Evolutionary conservation across 2,797 vertebrate species (phyloP), one percentile per base, ranked within the genome.

Genomic region (Mus caroli): DNA sequence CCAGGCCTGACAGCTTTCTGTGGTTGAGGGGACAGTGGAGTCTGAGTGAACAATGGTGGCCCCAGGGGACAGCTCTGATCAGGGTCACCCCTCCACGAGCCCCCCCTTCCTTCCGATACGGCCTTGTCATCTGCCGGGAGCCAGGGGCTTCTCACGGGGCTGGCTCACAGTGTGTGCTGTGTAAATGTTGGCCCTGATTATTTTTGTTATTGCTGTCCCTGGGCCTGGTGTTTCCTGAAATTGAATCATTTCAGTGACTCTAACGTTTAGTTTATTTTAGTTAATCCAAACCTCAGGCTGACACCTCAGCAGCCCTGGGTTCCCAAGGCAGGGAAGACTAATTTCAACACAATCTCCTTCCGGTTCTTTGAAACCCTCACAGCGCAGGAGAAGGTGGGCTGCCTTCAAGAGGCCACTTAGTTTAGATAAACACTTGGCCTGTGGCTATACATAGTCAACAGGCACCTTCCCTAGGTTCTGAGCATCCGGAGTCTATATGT

Each of bases 221-320:
- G 13, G 76, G 87, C 84, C 94, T 95, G 89, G 52, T 88, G 96
- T 96, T 97, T 98, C 96, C 96, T 97, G 92, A 94, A 85, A 91
- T 50, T 91, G 85, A 97, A 85, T 95, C 71, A 92, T 92, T 96
- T 91, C 28, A 90, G 58, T 88, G 86, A 94, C 77, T 97, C 79
- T 92, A 54, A 94, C 88, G 90, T 90, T 89, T 96, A 89, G 56
- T 95, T 96, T 97, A 91, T 92, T 97, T 97, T 94, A 95, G 75
- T 97, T 96, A 91, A 92, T 82, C 78, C 43, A 88, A 77, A 64
- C 56, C 67, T 92, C 43, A 69, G 71, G 76, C 91, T 93, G 83
- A 79, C 92, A 92, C 83, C 79, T 96, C 78, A 31, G 0, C 58
- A 60, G 62, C 67, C 96, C 76, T 71, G 60, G 71, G 28, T 92